phyloP scores from a whole-genome alignment of 2,888 invertebrate genomes.

The Kryphioiulus occultus region DNA sequence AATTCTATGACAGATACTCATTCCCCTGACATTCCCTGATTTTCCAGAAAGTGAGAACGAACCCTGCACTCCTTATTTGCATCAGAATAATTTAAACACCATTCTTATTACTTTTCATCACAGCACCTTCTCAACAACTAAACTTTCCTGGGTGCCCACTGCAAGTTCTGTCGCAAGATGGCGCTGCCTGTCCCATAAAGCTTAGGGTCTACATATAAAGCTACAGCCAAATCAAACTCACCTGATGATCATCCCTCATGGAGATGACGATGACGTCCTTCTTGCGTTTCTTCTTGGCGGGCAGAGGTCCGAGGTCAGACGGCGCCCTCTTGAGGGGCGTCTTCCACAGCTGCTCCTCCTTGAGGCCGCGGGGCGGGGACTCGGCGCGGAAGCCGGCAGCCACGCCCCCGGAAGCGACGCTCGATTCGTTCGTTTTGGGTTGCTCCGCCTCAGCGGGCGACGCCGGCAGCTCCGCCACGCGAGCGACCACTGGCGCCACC shows the following conservation, averaged over 20 bases:
- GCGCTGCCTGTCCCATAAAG: too few species aligned
- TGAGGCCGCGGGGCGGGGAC: not conserved
- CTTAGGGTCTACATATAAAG: too few species aligned
- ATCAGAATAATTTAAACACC: too few species aligned
- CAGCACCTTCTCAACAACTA: too few species aligned
- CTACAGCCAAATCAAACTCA: constrained; percentile 9
- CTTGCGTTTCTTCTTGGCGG: constrained; percentile 44
- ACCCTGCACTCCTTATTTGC: too few species aligned
- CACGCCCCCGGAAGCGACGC: not conserved
- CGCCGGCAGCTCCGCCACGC: constrained; percentile 28
- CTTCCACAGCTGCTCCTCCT: constrained; percentile 45
- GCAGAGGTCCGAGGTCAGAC: not conserved
- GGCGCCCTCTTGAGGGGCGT: constrained; percentile 24
- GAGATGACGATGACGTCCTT: constrained; percentile 51
- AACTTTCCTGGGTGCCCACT: too few species aligned
- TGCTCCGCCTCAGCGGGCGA: constrained; percentile 41
- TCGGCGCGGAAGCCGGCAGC: not conserved
- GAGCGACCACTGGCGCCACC: constrained; percentile 20
- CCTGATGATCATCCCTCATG: constrained; percentile 49
- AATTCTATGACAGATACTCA: too few species aligned
- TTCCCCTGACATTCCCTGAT: too few species aligned
- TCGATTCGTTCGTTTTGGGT: not conserved
- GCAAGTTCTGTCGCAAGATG: too few species aligned
- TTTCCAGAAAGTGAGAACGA: too few species aligned
- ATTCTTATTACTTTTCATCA: too few species aligned